Conservation (phyloP, 1,140 invertebrate species). For the Odontomachus brunneus region DNA sequence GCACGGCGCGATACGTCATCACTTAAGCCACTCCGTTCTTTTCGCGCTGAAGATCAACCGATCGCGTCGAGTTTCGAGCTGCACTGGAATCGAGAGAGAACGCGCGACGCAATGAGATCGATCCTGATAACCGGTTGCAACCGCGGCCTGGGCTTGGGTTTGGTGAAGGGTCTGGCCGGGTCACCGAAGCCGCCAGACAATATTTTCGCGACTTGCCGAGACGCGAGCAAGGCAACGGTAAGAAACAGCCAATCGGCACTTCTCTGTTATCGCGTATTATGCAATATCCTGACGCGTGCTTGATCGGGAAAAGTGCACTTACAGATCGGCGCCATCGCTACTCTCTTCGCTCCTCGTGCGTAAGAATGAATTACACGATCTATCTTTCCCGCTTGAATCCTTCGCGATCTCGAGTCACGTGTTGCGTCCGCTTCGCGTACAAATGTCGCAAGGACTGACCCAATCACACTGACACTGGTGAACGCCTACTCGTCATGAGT, state of each 20-base stretch:
- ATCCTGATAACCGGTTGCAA: conserved; percentile 95
- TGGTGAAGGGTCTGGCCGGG: conserved; percentile 89
- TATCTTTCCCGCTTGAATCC: not conserved
- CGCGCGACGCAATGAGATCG: conserved; percentile 90
- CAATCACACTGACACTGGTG: conserved; percentile 36
- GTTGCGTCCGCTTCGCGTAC: too few species aligned
- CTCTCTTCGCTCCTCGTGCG: conserved; percentile 59
- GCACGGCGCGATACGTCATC: too few species aligned
- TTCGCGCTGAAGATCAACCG: too few species aligned
- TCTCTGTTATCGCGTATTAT: conserved; percentile 6
- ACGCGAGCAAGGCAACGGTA: conserved; percentile 88
- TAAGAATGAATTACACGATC: conserved; percentile 5
- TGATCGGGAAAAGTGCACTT: conserved; percentile 70
- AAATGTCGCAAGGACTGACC: not conserved
- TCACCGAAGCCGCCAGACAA: conserved; percentile 86
- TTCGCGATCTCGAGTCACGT: not conserved
- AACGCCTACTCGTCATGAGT: conserved; percentile 16
- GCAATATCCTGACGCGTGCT: conserved; percentile 20
- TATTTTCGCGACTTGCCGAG: conserved; percentile 91
- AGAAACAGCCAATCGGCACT: conserved; percentile 55
- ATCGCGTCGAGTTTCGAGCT: not conserved
- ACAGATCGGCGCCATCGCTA: conserved; percentile 85
- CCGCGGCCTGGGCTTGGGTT: conserved; percentile 93
- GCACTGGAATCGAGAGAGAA: too few species aligned
- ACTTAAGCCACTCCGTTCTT: too few species aligned